Evolutionary conservation across 2,797 vertebrate genomes (phyloP).

Genomic region (Trematomus bernacchii): DNA sequence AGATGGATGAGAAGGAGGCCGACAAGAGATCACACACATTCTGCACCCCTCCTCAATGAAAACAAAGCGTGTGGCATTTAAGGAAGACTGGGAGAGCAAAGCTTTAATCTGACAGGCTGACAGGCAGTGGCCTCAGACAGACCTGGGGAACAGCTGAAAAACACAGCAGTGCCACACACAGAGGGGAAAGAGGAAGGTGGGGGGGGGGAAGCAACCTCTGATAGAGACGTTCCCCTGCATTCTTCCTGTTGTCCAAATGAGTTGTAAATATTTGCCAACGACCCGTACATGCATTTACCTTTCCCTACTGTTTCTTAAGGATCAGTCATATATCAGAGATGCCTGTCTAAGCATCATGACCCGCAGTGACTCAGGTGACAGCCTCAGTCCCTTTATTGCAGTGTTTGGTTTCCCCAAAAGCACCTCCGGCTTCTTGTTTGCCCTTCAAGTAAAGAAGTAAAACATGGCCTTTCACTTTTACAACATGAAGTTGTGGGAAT

Average conservation of each 20-base stretch:
- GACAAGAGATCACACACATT: constrained; percentile 82
- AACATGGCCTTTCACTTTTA: constrained; percentile 84
- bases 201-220: constrained; percentile 46
- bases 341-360: constrained; percentile 60
- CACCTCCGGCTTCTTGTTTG: constrained; percentile 75
- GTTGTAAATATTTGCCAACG: constrained; percentile 80
- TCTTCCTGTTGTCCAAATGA: constrained; percentile 73
- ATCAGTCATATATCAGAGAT: constrained; percentile 52
- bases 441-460: constrained; percentile 79
- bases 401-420: constrained; percentile 76
- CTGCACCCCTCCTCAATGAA: constrained; percentile 80
- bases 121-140: constrained; percentile 73
- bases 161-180: constrained; percentile 70
- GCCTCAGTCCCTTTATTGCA: constrained; percentile 56
- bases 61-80: constrained; percentile 82
- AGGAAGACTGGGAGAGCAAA: constrained; percentile 66
- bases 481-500: constrained; percentile 82
- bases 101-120: constrained; percentile 82
- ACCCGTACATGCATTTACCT: constrained; percentile 62
- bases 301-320: constrained; percentile 64
- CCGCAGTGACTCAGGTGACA: constrained; percentile 61
- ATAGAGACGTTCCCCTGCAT: constrained; percentile 71
- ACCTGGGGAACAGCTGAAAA: constrained; percentile 70
- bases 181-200: constrained; percentile 62
- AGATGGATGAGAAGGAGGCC: constrained; percentile 82